Evolutionary conservation across 2,888 invertebrate genomes (phyloP).

Genomic region (Drosophila siamana): DNA sequence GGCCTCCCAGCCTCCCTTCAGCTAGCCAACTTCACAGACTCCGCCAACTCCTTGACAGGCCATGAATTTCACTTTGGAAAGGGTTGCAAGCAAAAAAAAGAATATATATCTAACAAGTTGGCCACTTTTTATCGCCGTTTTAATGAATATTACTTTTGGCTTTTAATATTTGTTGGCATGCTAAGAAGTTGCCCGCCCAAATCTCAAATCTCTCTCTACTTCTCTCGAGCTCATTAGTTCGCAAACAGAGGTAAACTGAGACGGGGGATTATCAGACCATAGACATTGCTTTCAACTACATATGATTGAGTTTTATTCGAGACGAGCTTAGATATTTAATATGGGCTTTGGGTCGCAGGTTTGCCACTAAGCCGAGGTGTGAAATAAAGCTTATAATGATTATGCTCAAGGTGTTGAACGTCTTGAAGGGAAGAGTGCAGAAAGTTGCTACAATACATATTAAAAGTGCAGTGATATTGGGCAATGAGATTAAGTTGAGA

Average conservation of each 20-base stretch:
- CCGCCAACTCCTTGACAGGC: conserved; percentile 52
- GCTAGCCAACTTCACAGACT: not conserved
- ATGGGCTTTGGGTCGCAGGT: not conserved
- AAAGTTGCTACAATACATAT: too few relatives aligned
- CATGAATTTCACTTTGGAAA: conserved; percentile 59
- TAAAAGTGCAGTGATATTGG: not conserved
- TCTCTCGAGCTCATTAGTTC: conserved; percentile 40
- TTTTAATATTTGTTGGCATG: conserved; percentile 66
- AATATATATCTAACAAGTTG: conserved; percentile 38
- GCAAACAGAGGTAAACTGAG: conserved; percentile 33
- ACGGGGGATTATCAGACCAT: conserved; percentile 32
- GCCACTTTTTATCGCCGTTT: conserved; percentile 67
- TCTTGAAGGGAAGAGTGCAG: too few relatives aligned
- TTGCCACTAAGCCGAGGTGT: not conserved
- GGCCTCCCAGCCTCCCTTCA: conserved; percentile 49
- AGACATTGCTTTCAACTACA: conserved; percentile 23
- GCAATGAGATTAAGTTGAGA: too few relatives aligned
- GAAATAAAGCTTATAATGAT: not conserved
- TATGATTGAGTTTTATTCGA: conserved; percentile 35
- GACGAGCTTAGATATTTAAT: not conserved
- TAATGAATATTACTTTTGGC: conserved; percentile 78
- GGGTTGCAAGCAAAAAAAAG: conserved; percentile 16
- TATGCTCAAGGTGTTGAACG: not conserved
- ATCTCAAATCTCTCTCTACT: conserved; percentile 14
- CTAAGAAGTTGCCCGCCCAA: conserved; percentile 19